A percentile compares a stretch with the other conserved stretches of the same genome.
phyloP scores from a whole-genome alignment of 2,113 vertebrate species.

The Martes martes region DNA sequence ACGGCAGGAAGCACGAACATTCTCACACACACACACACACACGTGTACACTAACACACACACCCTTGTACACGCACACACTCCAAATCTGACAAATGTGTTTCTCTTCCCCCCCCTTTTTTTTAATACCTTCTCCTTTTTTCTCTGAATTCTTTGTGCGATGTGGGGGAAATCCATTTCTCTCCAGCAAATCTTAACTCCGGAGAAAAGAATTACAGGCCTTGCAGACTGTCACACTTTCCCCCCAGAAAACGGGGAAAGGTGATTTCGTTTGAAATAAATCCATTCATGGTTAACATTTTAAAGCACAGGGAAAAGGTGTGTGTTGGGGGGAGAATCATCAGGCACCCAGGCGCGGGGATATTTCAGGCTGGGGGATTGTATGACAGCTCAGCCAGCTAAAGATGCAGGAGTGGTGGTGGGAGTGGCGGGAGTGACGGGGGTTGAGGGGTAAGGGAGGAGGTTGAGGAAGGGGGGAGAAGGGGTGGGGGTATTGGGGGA shows the following conservation, averaged over 20 bases:
- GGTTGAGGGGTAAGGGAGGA: no score
- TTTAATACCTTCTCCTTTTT: not conserved
- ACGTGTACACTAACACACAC: accelerated
- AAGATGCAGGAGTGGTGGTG: not conserved
- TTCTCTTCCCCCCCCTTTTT: not conserved
- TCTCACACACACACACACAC: accelerated
- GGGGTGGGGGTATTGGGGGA: not conserved
- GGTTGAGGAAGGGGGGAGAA: no score
- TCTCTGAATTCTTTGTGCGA: not conserved
- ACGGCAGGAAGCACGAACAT: not conserved
- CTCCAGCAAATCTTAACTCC: slow-evolving; percentile 8
- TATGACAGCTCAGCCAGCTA: not conserved
- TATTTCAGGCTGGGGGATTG: not conserved
- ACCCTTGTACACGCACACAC: accelerated
- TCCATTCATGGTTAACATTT: slow-evolving; percentile 35
- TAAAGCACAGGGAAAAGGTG: not conserved
- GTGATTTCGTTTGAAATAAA: slow-evolving; percentile 58
- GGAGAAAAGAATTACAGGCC: slow-evolving; percentile 52
- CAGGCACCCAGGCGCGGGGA: not conserved
- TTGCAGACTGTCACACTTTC: slow-evolving; percentile 37
- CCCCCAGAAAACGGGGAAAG: not conserved
- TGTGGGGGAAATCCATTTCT: not conserved
- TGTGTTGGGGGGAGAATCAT: not conserved
- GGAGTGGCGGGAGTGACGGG: not conserved
- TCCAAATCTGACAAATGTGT: not conserved